Evolutionary conservation across 2,113 vertebrate species (phyloP).

Genomic region (Caloenas nicobarica): DNA sequence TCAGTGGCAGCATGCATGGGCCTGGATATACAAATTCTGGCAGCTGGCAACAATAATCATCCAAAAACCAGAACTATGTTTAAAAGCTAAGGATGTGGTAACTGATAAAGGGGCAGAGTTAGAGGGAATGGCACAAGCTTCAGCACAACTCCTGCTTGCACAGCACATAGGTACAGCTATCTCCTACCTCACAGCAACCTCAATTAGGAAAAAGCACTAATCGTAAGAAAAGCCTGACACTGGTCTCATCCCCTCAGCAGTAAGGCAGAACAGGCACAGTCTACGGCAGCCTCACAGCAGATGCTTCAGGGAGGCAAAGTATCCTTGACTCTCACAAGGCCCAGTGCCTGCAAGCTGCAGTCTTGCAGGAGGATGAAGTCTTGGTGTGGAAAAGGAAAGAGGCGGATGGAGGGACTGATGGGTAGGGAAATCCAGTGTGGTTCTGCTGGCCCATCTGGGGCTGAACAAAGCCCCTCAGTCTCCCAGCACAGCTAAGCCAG

Average conservation of each 20-base stretch:
- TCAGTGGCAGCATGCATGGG: not conserved
- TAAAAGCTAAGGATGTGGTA: not conserved
- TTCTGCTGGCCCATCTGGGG: not conserved
- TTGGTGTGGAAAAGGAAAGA: not conserved
- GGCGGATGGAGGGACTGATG: accelerated
- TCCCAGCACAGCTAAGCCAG: not conserved
- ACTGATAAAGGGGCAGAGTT: not conserved
- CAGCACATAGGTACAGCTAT: not conserved
- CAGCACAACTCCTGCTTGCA: not conserved
- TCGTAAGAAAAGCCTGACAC: not conserved
- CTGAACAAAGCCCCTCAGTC: not conserved
- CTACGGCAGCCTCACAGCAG: not conserved
- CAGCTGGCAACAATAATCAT: not conserved
- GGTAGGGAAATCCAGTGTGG: not conserved
- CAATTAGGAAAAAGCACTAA: not conserved
- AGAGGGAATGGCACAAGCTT: not conserved
- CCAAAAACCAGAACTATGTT: not conserved
- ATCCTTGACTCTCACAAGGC: not conserved
- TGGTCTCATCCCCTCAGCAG: not conserved
- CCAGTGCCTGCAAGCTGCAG: not conserved
- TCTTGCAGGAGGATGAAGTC: not conserved
- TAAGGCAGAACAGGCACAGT: not conserved
- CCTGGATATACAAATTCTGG: not conserved
- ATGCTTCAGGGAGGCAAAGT: not conserved
- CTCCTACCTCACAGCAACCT: not conserved